These are phyloP conservation scores for Phyto melanocephala DNA, from an alignment of 2,888 invertebrate genomes.

Conservation along the genomic window DNA sequence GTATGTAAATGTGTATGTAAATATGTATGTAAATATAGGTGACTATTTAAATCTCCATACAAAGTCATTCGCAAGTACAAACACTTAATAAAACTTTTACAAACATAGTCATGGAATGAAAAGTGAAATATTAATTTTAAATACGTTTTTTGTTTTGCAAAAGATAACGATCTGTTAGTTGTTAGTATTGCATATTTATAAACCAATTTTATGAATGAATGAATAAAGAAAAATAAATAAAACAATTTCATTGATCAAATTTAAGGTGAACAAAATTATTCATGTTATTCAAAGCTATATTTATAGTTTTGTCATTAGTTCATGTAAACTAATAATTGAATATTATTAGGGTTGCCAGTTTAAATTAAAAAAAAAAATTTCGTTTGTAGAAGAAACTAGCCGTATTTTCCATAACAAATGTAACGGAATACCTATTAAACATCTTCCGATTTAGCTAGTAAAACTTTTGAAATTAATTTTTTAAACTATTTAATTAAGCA, in stretches of 20 bases:
- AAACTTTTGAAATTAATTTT: no score
- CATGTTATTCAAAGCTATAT: no score
- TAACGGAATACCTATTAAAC: no score
- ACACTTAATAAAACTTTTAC: background rate
- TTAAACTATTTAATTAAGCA: no score
- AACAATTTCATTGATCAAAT: background rate
- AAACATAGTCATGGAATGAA: background rate
- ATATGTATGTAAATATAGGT: no score
- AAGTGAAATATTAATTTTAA: constrained; percentile 20
- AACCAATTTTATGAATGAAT: constrained; percentile 32
- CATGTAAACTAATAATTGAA: background rate
- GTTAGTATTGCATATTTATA: background rate
- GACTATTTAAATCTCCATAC: no score
- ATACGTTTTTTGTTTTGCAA: background rate
- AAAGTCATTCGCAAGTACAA: background rate
- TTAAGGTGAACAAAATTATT: background rate
- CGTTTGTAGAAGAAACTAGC: no score
- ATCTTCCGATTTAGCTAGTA: no score
- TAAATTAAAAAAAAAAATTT: no score
- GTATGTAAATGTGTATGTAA: no score
- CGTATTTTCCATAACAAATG: no score
- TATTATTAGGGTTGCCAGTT: no score
- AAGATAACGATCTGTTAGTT: background rate
- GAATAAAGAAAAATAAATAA: background rate
- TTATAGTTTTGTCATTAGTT: background rate